These are phyloP conservation scores for Potorous gilbertii DNA, from an alignment of 2,797 vertebrate species.

Conservation along the genomic window DNA sequence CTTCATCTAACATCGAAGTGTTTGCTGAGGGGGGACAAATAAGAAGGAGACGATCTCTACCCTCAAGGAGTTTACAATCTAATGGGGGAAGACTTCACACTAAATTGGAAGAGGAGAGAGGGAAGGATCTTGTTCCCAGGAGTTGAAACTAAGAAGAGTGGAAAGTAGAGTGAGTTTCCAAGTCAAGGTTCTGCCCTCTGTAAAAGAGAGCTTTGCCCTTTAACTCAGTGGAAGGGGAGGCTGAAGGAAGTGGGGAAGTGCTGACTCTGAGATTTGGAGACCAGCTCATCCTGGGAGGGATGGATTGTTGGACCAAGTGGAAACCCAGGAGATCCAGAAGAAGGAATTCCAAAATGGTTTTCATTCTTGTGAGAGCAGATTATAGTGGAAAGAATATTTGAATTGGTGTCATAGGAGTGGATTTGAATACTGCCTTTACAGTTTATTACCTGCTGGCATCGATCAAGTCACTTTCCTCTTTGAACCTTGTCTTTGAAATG, in stretches of 20 bases:
- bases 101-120: neutral
- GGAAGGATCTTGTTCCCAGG: neutral
- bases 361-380: slow-evolving; percentile 50
- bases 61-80: neutral
- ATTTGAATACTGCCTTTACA: slow-evolving; percentile 17
- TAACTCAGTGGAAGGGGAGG: too few relatives aligned
- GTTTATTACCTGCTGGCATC: neutral
- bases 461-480: neutral
- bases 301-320: neutral
- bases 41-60: neutral
- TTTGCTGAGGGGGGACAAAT: neutral
- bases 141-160: neutral
- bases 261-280: neutral
- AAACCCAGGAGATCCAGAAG: slow-evolving; percentile 49
- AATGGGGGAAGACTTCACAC: too few relatives aligned
- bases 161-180: neutral
- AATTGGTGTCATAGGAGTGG: neutral
- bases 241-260: neutral
- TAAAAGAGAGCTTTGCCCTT: neutral
- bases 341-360: slow-evolving; percentile 62
- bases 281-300: neutral
- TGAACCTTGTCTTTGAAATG: neutral
- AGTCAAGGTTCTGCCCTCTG: neutral
- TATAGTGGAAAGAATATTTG: slow-evolving; percentile 42
- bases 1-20: neutral